Evolutionary conservation across 37 sponge, comb jelly and placozoan species (phyloP).

Genomic region (Halichondria panicea): DNA sequence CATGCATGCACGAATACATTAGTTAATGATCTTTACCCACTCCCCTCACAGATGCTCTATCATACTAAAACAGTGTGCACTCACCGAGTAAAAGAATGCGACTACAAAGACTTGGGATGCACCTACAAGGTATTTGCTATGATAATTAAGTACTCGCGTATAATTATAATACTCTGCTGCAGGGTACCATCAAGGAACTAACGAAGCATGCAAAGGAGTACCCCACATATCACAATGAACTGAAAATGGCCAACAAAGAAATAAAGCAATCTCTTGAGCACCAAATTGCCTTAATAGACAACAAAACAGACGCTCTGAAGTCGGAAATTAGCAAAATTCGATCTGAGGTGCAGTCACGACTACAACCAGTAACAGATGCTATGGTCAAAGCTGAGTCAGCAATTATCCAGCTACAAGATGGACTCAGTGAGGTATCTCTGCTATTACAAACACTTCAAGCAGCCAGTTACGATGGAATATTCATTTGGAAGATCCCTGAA

Average conservation of each 20-base stretch:
- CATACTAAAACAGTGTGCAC: not conserved
- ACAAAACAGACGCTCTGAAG: constrained; percentile 11
- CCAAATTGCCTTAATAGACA: not conserved
- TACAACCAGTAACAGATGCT: constrained; percentile 36
- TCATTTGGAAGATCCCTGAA: constrained; percentile 86
- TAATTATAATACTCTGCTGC: not conserved
- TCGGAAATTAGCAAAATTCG: constrained; percentile 2
- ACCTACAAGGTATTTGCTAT: constrained; percentile 1
- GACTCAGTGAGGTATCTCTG: constrained; percentile 54
- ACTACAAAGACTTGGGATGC: constrained; percentile 31
- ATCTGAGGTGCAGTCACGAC: constrained; percentile 1
- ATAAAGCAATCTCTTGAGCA: not conserved
- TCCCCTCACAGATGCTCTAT: not conserved
- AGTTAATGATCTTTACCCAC: not conserved
- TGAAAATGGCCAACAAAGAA: not conserved
- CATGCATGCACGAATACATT: not conserved
- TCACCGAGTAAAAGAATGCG: constrained; percentile 16
- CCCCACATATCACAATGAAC: constrained; percentile 12
- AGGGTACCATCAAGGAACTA: constrained; percentile 35
- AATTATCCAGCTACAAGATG: constrained; percentile 55
- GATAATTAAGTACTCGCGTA: not conserved
- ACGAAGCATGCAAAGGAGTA: constrained; percentile 22
- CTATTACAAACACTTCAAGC: constrained; percentile 74
- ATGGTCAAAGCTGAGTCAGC: constrained; percentile 34
- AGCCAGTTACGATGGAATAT: constrained; percentile 65